Base-by-base conservation (phyloP, 2,113 vertebrate genomes). In the Pungitius pungitius region DNA sequence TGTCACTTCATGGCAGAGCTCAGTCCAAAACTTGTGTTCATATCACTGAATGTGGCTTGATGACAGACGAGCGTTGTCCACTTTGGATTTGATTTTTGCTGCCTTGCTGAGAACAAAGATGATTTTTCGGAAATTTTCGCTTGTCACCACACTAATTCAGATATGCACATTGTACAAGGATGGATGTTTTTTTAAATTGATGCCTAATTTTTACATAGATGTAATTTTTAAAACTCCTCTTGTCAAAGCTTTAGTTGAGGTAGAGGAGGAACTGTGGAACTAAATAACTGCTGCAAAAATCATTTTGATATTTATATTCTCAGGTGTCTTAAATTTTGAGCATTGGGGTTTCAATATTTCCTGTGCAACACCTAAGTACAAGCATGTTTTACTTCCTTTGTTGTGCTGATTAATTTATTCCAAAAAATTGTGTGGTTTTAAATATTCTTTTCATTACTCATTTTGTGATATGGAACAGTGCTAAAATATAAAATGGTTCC, bases 331-430 rank as follows among this genome's bases (percentile, higher is more conserved):
- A 85, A 82, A 85, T 75, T 86, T 87, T 71, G 51, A 90, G 87
- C 88, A 87, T 89, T 87, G 80, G 91, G 75, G 67, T 83, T 88
- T 91, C 81, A 77, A 85, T 83, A 80, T 86, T 90, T 91, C 87
- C 85, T 80, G 78, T 90, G 86, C 76, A 83, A 86, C 89, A 89
- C 85, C 73, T 85, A 90, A 77, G 75, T 88, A 86, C 86, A 92
- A 89, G 78, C 90, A 83, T 91, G 85, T 83, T 82, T 87, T 88
- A 42, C 87, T 85, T 78, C 75, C 81, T 89, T 87, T 91, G 59
- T 89, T 91, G 83, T 84, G 81, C 82, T 57, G 83, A 89, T 92
- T 94, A 92, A 94, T 93, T 94, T 94, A 94, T 94, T 94, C 85
- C 78, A 73, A 70, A 83, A 59, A 57, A 45, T 91, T 93, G 88